These are phyloP conservation scores for Raja brachyura DNA, from an alignment of 2,113 vertebrate species.

Conservation along the genomic window DNA sequence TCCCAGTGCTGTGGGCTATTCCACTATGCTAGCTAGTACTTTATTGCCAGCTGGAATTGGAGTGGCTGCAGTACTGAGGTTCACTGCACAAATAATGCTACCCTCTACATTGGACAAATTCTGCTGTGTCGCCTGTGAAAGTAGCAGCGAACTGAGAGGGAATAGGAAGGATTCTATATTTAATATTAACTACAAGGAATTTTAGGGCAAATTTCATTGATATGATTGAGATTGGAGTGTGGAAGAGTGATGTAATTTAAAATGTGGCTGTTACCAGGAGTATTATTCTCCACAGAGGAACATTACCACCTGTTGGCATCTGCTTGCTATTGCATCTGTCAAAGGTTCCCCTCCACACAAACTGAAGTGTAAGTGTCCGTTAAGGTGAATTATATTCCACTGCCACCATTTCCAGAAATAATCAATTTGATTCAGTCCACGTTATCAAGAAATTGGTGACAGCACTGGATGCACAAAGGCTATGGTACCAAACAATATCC, in stretches of 20 bases:
- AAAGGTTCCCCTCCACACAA: background rate
- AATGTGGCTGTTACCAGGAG: background rate
- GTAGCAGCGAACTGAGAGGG: background rate
- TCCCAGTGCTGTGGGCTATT: background rate
- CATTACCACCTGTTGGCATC: background rate
- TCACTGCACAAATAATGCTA: background rate
- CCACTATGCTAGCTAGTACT: background rate
- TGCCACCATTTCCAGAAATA: background rate
- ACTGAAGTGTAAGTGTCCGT: background rate
- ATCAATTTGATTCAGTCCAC: background rate
- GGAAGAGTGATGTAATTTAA: background rate
- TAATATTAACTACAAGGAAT: background rate
- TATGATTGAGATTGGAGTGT: background rate
- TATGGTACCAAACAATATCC: no score
- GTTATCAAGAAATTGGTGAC: no score
- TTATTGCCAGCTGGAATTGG: background rate
- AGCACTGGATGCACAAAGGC: no score
- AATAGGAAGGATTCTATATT: background rate
- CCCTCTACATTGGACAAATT: background rate
- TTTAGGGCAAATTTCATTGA: background rate
- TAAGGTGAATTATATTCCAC: background rate
- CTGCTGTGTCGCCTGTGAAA: background rate
- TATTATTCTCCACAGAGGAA: background rate
- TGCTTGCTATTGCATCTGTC: background rate
- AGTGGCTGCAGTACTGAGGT: background rate